Conservation (phyloP, 2,797 vertebrate genomes). For the Balearica regulorum region DNA sequence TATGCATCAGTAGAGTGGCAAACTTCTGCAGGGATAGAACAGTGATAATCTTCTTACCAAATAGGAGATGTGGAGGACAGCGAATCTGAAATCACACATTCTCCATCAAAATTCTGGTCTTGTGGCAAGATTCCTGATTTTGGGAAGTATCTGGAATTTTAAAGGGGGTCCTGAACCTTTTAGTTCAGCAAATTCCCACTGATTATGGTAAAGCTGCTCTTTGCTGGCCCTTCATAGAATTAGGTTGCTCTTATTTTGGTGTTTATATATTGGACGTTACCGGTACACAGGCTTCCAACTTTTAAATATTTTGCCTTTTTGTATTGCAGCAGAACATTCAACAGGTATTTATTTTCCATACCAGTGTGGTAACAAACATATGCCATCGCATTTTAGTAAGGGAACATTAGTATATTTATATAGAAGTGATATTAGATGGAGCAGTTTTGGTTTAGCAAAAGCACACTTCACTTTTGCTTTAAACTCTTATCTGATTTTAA, state of each 20-base stretch:
- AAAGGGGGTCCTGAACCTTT: neutral
- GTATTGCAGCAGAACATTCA: neutral
- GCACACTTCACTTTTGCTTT: neutral
- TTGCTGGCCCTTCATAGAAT: neutral
- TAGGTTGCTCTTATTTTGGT: neutral
- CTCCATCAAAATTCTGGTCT: neutral
- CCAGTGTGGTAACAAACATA: neutral
- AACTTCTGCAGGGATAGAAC: neutral
- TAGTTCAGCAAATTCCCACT: neutral
- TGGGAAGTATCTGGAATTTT: neutral
- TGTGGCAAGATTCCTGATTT: neutral
- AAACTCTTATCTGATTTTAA: neutral
- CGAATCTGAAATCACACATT: neutral
- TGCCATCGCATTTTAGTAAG: neutral
- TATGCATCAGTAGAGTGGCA: neutral
- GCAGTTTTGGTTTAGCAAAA: slow-evolving; percentile 1
- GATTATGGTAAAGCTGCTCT: neutral
- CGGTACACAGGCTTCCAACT: neutral
- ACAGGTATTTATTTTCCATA: slow-evolving; percentile 30
- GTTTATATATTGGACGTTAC: neutral
- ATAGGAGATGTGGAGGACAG: neutral
- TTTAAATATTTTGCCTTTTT: neutral
- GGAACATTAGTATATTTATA: neutral
- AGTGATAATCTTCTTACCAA: neutral
- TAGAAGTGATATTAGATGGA: neutral